Evolutionary conservation across 2,888 invertebrate genomes (phyloP), one percentile per base, ranked within the genome.

Genomic region (Heliconius erato): DNA sequence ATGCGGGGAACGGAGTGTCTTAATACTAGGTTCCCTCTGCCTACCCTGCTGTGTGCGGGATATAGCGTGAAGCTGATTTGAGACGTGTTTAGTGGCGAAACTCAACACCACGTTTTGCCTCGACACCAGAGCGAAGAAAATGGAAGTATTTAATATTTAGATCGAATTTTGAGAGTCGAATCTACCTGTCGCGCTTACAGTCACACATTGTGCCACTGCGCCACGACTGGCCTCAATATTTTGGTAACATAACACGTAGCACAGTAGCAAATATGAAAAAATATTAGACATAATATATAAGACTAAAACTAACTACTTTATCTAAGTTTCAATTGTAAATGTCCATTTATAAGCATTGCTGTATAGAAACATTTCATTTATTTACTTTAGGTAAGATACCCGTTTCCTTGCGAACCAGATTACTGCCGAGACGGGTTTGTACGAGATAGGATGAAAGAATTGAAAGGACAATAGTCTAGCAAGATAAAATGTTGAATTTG

Each of bases 381-480:
- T 68, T 68, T 78, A 44, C 78, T 68, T 76, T 63, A 63, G 28
- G 65, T 67, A 67, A 67, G 67, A 49, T 23, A 49, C 44, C 32
- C 28, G 28, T 32, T 67, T 78, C 28, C 44, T 44, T 67, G 44
- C 49, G 67, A 78, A 68, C 32, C 68, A 78, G 78, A 78, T 78
- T 78, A 67, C 78, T 78, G 40, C 23, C 44, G 67, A 49, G 68
- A 44, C 49, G 67, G 78, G 68, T 35, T 76, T 32, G 63, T 49
- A 78, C 67, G 78, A 67, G 67, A 78, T 78, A 67, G 78, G 40
- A 40, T 40, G 40, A 78, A 78, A 78, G 78, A 67, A 67, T 68
- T 44, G 78, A 78, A 78, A 67, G 78, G 78, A 78, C 78, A 78
- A 78, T 78, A 67, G 76, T 63, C n/a, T 63, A 76, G 67, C n/a